A percentile compares a stretch with the other conserved stretches of the same genome.
Evolutionary conservation across 1,140 invertebrate species (phyloP).

Genomic region (Ericerus pela): DNA sequence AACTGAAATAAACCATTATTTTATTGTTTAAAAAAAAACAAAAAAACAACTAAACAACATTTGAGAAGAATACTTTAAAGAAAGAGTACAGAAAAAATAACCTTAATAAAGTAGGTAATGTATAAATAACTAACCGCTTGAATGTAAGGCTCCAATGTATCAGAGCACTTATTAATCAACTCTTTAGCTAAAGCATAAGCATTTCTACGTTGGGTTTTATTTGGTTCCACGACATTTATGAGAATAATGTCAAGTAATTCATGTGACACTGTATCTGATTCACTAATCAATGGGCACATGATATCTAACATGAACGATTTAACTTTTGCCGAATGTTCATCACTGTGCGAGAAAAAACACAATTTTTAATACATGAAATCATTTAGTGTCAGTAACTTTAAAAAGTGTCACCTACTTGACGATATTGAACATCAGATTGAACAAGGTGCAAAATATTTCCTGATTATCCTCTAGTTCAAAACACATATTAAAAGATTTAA

Average conservation of each 20-base stretch:
- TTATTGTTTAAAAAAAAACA: not conserved
- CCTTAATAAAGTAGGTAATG: too few relatives aligned
- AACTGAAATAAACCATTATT: constrained; percentile 53
- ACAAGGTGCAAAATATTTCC: constrained; percentile 87
- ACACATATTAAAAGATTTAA: constrained; percentile 98
- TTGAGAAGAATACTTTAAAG: not conserved
- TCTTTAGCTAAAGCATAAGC: constrained; percentile 84
- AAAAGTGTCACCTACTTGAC: constrained; percentile 58
- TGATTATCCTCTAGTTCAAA: constrained; percentile 94
- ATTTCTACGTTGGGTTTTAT: constrained; percentile 78
- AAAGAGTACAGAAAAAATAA: not conserved
- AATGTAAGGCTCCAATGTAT: constrained; percentile 85
- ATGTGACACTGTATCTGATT: constrained; percentile 87
- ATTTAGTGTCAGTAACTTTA: not conserved
- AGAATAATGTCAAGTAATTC: constrained; percentile 87
- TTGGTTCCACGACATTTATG: constrained; percentile 89
- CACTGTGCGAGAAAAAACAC: constrained; percentile 38
- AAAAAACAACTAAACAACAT: not conserved
- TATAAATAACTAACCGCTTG: constrained; percentile 69
- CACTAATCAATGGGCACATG: constrained; percentile 79
- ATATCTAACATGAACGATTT: constrained; percentile 95
- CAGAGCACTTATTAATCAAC: constrained; percentile 74
- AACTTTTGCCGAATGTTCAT: constrained; percentile 89
- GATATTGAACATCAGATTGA: constrained; percentile 90
- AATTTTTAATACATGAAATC: not conserved